Base-by-base conservation (phyloP, 2,888 invertebrate genomes). In the Drosophila longiperda region DNA sequence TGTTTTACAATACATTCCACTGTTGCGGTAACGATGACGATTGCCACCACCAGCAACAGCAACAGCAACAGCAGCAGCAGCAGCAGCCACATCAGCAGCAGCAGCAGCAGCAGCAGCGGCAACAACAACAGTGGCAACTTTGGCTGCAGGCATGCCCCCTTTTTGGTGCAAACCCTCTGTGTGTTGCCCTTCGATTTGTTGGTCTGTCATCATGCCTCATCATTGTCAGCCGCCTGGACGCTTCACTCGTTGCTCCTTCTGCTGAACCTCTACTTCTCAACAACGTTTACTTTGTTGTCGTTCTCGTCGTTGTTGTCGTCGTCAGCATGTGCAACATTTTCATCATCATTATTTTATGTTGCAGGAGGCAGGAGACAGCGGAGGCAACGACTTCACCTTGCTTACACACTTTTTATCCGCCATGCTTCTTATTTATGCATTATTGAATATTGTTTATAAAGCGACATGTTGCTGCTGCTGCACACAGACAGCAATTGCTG, bases 201-300 rank as follows among this genome's bases (percentile, higher is more conserved):
- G 81, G 89, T 87, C 90, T 90, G 89, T 89, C 90, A 90, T 87
- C 90, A 83, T 91, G 89, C 91, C 91, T 89, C 88, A 91, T 89
- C 88, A 90, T 91, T 90, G 85, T 88, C 85, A 88, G 86, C 64
- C 85, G 74, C 78, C 67, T 73, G 76, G 77, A 64, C 70, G 69
- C 66, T 66, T 62, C 70, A 20, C 62, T 50, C 63, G 26, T 36
- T 57, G 49, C 60, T 45, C 45, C 45, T 45, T 23, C 32, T 50
- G 36, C 54, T 38, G 9, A 34, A 34, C 49, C 38, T 54, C 55
- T 42, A 53, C 38, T 50, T 58, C 62, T 40, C 78, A 61, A 58
- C 53, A 63, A 45, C 73, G 49, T 71, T 71, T 59, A 58, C 62
- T 50, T 75, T 68, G 66, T 38, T 54, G 55, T 55, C n/a, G 55